These are phyloP conservation scores for Brachyalestes nurse DNA, from an alignment of 2,797 vertebrate species.

Conservation along the genomic window DNA sequence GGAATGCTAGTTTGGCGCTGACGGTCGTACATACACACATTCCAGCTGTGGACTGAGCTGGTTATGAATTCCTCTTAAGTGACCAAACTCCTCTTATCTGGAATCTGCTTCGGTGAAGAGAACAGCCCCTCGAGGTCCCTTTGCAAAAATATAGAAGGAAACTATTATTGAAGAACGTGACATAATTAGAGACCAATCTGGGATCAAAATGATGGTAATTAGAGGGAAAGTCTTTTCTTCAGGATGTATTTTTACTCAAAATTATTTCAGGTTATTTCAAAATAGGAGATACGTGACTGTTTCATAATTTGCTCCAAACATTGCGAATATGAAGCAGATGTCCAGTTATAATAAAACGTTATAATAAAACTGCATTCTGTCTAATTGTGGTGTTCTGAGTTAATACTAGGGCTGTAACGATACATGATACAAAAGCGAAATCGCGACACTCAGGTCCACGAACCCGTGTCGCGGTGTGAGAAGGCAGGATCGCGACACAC, in stretches of 20 bases:
- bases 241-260: not conserved
- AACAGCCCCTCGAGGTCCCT: constrained; percentile 6
- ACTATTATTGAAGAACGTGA: constrained; percentile 70
- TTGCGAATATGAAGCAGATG: not conserved
- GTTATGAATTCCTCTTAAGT: constrained; percentile 61
- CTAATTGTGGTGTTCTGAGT: not conserved
- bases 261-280: constrained; percentile 14
- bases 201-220: constrained; percentile 66
- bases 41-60: constrained; percentile 60
- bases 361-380: not conserved
- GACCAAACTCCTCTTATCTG: constrained; percentile 67
- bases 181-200: constrained; percentile 61
- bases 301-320: not conserved
- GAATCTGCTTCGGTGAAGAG: constrained; percentile 50
- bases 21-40: constrained; percentile 9
- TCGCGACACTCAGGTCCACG: too few relatives aligned
- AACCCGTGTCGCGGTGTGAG: too few relatives aligned
- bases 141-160: constrained; percentile 70
- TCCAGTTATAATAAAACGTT: not conserved
- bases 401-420: too few relatives aligned
- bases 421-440: too few relatives aligned
- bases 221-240: constrained; percentile 59
- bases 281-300: not conserved
- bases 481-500: too few relatives aligned
- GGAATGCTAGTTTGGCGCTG: not conserved